These are phyloP conservation scores for Rostratula benghalensis DNA, from an alignment of 2,113 vertebrate genomes.

Conservation along the genomic window DNA sequence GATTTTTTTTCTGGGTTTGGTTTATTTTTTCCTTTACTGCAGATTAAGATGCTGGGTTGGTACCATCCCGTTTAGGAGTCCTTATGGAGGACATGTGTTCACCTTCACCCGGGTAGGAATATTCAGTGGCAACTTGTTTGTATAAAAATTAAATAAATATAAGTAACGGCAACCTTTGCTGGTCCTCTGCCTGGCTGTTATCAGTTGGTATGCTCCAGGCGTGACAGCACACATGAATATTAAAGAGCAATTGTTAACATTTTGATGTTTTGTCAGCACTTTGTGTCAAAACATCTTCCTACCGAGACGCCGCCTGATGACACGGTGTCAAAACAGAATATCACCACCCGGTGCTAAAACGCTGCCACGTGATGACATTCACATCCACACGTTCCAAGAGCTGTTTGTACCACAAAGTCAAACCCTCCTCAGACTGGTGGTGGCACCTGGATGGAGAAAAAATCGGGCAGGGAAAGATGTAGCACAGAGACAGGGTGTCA, in stretches of 20 bases:
- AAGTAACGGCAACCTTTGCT: neutral
- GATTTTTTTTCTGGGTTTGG: accelerated
- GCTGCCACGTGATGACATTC: conserved; percentile 19
- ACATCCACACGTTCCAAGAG: neutral
- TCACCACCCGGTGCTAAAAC: neutral
- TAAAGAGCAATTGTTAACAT: conserved; percentile 51
- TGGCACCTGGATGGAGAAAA: neutral
- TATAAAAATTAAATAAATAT: neutral
- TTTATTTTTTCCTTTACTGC: neutral
- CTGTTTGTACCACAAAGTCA: neutral
- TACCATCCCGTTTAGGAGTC: neutral
- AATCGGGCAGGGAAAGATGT: neutral
- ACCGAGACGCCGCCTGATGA: neutral
- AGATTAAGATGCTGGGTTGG: neutral
- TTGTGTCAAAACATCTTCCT: conserved; percentile 65
- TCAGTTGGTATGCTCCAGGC: conserved; percentile 21
- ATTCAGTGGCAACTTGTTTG: neutral
- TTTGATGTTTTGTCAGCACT: conserved; percentile 64
- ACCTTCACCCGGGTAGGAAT: neutral
- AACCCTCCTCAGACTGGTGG: neutral
- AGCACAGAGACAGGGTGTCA: neutral
- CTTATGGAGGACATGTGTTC: neutral
- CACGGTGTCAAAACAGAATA: conserved; percentile 61
- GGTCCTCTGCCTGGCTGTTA: neutral
- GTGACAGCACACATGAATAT: conserved; percentile 43